phyloP scores from a whole-genome alignment of 2,888 invertebrate genomes.

The Pheosia tremula region DNA sequence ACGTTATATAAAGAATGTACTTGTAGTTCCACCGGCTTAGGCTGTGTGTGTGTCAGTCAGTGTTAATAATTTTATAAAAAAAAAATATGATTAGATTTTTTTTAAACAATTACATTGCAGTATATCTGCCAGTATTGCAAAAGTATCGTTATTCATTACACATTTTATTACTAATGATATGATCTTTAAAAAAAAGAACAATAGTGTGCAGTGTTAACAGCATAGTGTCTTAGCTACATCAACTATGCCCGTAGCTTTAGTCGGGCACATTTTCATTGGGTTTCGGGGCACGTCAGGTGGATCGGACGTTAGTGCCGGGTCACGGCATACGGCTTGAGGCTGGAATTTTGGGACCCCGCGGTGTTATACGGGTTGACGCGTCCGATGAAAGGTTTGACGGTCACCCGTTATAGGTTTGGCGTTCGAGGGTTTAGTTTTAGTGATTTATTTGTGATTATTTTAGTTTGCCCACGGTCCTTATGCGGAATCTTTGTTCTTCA shows the following conservation, averaged over 20 bases:
- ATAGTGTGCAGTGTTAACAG: background rate
- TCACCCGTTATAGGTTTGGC: slow-evolving; percentile 1
- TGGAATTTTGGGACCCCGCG: slow-evolving; percentile 36
- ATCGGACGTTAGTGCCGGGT: slow-evolving; percentile 60
- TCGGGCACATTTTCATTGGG: slow-evolving; percentile 39
- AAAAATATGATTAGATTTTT: too few relatives aligned
- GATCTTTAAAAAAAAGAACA: too few relatives aligned
- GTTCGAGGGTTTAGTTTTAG: slow-evolving; percentile 1
- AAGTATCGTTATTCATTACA: too few relatives aligned
- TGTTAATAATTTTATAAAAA: too few relatives aligned
- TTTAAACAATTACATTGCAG: too few relatives aligned
- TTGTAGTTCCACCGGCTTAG: too few relatives aligned
- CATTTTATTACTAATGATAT: too few relatives aligned
- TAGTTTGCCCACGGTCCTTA: background rate
- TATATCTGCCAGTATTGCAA: too few relatives aligned
- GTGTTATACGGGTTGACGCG: slow-evolving; percentile 46
- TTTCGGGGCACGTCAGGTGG: slow-evolving; percentile 54
- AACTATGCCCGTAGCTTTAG: slow-evolving; percentile 26
- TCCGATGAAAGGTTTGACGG: slow-evolving; percentile 27
- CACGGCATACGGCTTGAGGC: slow-evolving; percentile 31
- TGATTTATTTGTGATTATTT: slow-evolving; percentile 5
- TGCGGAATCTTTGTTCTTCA: background rate
- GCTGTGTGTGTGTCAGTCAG: too few relatives aligned
- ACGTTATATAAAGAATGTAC: too few relatives aligned
- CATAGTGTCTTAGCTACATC: slow-evolving; percentile 4